phyloP scores from a whole-genome alignment of 2,888 invertebrate genomes.

The Tetramorium bicarinatum region DNA sequence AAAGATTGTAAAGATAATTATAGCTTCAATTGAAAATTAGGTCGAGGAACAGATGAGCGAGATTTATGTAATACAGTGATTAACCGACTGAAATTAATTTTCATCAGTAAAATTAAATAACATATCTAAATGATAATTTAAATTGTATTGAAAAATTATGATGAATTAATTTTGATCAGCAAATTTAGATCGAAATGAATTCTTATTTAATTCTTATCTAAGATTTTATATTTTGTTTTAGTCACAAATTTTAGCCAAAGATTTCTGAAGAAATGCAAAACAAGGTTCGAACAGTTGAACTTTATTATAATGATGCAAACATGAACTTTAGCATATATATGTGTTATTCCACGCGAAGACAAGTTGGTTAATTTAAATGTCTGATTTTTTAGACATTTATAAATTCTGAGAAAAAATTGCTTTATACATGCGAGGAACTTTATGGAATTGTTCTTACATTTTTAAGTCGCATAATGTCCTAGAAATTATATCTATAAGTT shows the following conservation, averaged over 20 bases:
- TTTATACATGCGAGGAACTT: slow-evolving; percentile 2
- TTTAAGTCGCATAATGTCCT: not conserved
- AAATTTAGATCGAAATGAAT: not conserved
- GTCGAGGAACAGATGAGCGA: slow-evolving; percentile 18
- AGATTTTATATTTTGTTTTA: not conserved
- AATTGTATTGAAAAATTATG: not conserved
- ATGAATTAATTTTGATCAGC: not conserved
- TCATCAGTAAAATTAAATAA: not conserved
- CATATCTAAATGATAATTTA: slow-evolving; percentile 2
- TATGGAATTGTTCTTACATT: not conserved
- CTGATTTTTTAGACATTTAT: slow-evolving; percentile 7
- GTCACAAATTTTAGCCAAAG: not conserved
- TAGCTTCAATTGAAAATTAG: slow-evolving; percentile 29
- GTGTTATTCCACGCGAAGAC: not conserved
- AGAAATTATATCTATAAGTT: not conserved
- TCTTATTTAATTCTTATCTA: not conserved
- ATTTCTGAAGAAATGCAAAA: slow-evolving; percentile 30
- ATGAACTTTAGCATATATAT: slow-evolving; percentile 36
- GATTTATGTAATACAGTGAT: slow-evolving; percentile 16
- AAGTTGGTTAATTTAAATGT: slow-evolving; percentile 26
- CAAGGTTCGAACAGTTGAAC: slow-evolving; percentile 31
- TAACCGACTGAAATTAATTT: not conserved
- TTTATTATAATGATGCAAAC: slow-evolving; percentile 31
- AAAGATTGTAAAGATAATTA: slow-evolving; percentile 4
- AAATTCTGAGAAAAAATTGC: not conserved